Evolutionary conservation across 2,888 invertebrate genomes (phyloP).

Genomic region (Philhelius pedissequus): DNA sequence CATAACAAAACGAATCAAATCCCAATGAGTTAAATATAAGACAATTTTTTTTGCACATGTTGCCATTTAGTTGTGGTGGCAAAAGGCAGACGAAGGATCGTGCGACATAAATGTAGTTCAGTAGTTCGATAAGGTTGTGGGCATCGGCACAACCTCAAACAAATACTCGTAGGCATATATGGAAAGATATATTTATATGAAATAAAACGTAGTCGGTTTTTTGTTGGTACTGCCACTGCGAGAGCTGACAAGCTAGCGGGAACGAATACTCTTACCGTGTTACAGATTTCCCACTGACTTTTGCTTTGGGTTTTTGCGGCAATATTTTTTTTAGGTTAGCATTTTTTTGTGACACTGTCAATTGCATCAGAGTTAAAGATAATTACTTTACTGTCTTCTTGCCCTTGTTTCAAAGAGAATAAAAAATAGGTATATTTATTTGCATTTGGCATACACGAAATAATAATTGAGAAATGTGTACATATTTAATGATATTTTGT

Average conservation of each 20-base stretch:
- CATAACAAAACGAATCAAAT: slow-evolving; percentile 66
- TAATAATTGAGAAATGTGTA: slow-evolving; percentile 6
- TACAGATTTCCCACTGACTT: slow-evolving; percentile 45
- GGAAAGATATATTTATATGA: background rate
- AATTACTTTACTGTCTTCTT: slow-evolving; percentile 55
- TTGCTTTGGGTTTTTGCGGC: slow-evolving; percentile 10
- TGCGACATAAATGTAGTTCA: slow-evolving; percentile 68
- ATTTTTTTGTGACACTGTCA: slow-evolving; percentile 34
- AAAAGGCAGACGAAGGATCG: slow-evolving; percentile 41
- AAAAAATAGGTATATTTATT: slow-evolving; percentile 2
- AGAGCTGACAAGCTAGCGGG: slow-evolving; percentile 5
- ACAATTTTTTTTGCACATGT: background rate
- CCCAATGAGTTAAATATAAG: slow-evolving; percentile 42
- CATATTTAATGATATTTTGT: no score
- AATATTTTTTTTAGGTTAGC: background rate
- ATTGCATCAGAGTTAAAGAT: slow-evolving; percentile 54
- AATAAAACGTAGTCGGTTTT: background rate
- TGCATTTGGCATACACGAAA: background rate
- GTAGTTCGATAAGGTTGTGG: slow-evolving; percentile 68
- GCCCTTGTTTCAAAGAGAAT: slow-evolving; percentile 21
- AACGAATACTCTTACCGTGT: slow-evolving; percentile 32
- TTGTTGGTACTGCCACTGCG: background rate
- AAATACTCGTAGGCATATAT: slow-evolving; percentile 15
- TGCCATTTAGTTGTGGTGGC: background rate
- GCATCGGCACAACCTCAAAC: slow-evolving; percentile 65